Evolutionary conservation across 2,888 invertebrate genomes (phyloP), one percentile per base, ranked within the genome.

Genomic region (Nipponacmea schrenckii): DNA sequence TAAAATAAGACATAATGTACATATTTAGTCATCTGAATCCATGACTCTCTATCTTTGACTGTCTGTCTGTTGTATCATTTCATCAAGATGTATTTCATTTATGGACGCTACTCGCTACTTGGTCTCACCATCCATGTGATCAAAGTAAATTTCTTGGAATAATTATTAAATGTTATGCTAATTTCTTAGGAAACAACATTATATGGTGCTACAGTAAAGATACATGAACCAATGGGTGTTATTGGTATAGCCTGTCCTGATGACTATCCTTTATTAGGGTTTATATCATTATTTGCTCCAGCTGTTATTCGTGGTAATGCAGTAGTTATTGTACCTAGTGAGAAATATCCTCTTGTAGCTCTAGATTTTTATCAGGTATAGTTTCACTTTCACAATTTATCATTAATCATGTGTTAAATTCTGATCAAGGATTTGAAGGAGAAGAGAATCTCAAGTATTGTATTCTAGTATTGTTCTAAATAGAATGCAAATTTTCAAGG

Each of bases 161-260:
- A n/a, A n/a, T n/a, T n/a, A n/a, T n/a, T n/a, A n/a, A n/a, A n/a
- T n/a, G n/a, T n/a, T n/a, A n/a, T n/a, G n/a, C n/a, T n/a, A n/a
- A n/a, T 31, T 31, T n/a, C 74, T 4, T 72, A 87, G 87, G 88
- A 88, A 72, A 89, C 89, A 0, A 85, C 86, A 12, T 76, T 89
- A 31, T 89, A 89, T 76, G 89, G 89, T 17, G 85, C 85, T 39
- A 89, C 89, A 27, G 77, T 88, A 14, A 86, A 89, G 78, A 77
- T 88, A n/a, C 84, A 88, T 74, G 89, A 89, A 73, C 87, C 90
- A 17, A 80, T 90, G 14, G 90, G 90, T 20, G 88, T 90, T 64
- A 86, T 90, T 64, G 90, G 88, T 24, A 88, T 90, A 63, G 86
- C 87, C 39, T 89, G 90, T 77, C 89, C 89, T 20, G 87, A 89